These are phyloP conservation scores for Drosophila fulvimacula DNA, from an alignment of 2,888 invertebrate genomes.

Conservation along the genomic window DNA sequence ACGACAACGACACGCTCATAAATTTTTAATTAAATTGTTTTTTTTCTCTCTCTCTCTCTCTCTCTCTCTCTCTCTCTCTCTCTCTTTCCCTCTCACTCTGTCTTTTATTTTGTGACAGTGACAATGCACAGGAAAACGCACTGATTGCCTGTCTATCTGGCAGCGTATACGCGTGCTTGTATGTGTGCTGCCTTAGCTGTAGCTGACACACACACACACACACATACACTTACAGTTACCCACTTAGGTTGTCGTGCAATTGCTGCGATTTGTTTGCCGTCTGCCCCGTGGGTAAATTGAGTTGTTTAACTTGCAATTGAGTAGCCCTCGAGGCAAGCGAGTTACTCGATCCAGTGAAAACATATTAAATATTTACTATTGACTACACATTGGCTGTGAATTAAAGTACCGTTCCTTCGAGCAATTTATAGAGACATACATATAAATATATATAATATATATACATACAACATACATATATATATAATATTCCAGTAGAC, in stretches of 20 bases:
- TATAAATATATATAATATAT: no score
- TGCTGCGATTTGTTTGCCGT: conserved; percentile 50
- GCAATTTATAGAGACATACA: neutral
- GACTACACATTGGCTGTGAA: conserved; percentile 39
- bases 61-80: neutral
- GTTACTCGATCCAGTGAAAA: conserved; percentile 31
- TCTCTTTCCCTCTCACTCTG: neutral
- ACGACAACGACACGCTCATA: conserved; percentile 61
- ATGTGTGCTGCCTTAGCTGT: conserved; percentile 6
- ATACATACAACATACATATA: neutral
- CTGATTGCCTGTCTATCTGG: conserved; percentile 59
- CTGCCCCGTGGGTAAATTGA: conserved; percentile 60
- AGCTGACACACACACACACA: neutral
- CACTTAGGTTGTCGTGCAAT: conserved; percentile 41
- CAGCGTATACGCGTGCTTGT: conserved; percentile 7
- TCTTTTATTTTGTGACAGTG: conserved; percentile 29
- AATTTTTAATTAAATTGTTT: conserved; percentile 74
- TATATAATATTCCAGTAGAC: neutral
- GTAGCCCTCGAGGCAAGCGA: conserved; percentile 26
- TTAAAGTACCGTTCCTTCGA: conserved; percentile 17
- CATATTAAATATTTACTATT: conserved; percentile 54
- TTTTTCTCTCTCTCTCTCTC: conserved; percentile 8
- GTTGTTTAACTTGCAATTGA: conserved; percentile 73
- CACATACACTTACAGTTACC: neutral
- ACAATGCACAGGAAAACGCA: conserved; percentile 55